Percentiles rank a stretch among this genome's conserved stretches.
Conservation (phyloP, 2,113 vertebrate species). For the Felis catus region DNA sequence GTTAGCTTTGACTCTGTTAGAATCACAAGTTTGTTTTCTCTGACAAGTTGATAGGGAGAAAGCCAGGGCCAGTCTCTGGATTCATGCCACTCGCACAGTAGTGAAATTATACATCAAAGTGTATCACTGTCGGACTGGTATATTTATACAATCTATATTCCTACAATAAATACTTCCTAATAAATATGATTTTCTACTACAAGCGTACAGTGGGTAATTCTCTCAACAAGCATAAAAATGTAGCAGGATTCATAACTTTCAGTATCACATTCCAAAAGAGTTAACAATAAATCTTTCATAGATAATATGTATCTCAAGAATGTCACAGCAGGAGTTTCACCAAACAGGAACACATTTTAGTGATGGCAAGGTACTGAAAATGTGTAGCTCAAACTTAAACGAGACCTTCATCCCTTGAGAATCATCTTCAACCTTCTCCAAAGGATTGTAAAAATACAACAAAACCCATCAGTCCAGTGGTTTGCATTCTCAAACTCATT, state of each 20-base stretch:
- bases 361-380: neutral
- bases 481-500: neutral
- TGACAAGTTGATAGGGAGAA: neutral
- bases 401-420: neutral
- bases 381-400: neutral
- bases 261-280: neutral
- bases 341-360: neutral
- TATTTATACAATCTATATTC: neutral
- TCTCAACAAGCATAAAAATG: neutral
- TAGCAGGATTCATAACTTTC: neutral
- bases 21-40: constrained; percentile 7
- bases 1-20: neutral
- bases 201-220: neutral
- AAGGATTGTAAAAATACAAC: neutral
- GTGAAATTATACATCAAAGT: constrained; percentile 11
- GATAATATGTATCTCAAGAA: neutral
- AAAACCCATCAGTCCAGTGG: neutral
- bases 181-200: constrained; percentile 5
- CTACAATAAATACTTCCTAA: neutral
- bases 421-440: neutral
- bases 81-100: neutral
- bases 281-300: neutral
- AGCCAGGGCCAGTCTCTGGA: constrained; percentile 4
- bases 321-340: neutral
- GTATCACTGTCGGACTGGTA: neutral